A percentile compares a stretch with the other conserved stretches of the same genome.
phyloP scores from a whole-genome alignment of 2,888 invertebrate species.

The Sminthurinus aureus region DNA sequence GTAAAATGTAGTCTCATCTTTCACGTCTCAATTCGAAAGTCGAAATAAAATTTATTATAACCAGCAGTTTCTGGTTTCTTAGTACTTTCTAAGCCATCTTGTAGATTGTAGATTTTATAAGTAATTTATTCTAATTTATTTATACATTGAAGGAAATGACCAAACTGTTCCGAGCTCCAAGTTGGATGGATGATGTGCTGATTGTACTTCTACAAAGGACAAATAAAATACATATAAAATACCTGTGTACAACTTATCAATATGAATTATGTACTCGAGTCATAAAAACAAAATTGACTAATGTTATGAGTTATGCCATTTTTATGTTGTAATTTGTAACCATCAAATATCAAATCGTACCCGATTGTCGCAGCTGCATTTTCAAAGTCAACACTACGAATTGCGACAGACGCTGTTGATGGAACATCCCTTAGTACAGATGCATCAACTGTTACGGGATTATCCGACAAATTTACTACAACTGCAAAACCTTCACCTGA shows the following conservation, averaged over 20 bases:
- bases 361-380: constrained; percentile 21
- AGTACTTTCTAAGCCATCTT: too few relatives aligned
- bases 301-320: too few relatives aligned
- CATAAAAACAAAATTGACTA: not conserved
- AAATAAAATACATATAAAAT: constrained; percentile 3
- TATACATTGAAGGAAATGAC: constrained; percentile 26
- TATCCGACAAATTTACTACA: constrained; percentile 3
- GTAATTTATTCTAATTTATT: too few relatives aligned
- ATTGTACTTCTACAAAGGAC: constrained; percentile 39
- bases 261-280: not conserved
- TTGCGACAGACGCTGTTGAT: constrained; percentile 17
- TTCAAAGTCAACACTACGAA: constrained; percentile 42
- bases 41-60: too few relatives aligned
- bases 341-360: too few relatives aligned
- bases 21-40: too few relatives aligned
- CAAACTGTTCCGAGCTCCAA: constrained; percentile 50
- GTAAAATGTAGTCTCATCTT: too few relatives aligned
- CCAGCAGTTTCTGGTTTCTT: too few relatives aligned
- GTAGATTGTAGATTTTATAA: too few relatives aligned
- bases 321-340: not conserved
- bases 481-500: constrained; percentile 14
- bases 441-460: constrained; percentile 21
- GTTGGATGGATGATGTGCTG: constrained; percentile 34
- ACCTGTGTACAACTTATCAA: not conserved
- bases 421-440: constrained; percentile 31